Evolutionary conservation across 2,888 invertebrate species (phyloP).

Genomic region (Chrysolina americana): DNA sequence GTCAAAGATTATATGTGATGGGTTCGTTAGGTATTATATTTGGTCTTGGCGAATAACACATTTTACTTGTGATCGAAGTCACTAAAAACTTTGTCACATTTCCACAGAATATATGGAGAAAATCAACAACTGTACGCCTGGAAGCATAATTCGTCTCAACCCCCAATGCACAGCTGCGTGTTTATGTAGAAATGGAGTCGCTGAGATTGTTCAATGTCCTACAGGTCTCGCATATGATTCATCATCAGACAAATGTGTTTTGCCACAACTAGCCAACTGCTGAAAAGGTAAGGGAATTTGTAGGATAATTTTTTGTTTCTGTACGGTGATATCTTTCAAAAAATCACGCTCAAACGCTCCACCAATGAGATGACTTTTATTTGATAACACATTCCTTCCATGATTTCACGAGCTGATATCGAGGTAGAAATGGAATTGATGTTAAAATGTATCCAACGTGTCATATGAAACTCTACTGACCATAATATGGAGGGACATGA

Average conservation of each 20-base stretch:
- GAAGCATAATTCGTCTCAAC: constrained; percentile 64
- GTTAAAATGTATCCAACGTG: too few species aligned
- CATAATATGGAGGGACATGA: too few species aligned
- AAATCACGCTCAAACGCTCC: too few species aligned
- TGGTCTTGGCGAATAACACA: neutral
- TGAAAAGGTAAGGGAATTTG: constrained; percentile 43
- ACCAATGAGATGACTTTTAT: too few species aligned
- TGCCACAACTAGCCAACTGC: constrained; percentile 66
- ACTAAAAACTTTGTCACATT: neutral
- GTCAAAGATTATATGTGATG: too few species aligned
- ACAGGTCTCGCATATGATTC: constrained; percentile 66
- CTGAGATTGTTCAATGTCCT: constrained; percentile 68
- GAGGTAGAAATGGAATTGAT: too few species aligned
- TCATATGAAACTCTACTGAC: too few species aligned
- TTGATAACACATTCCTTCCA: too few species aligned
- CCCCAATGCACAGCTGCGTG: constrained; percentile 66
- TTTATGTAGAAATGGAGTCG: constrained; percentile 63
- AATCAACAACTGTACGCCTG: constrained; percentile 60
- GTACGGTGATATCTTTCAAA: too few species aligned
- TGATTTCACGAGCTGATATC: too few species aligned
- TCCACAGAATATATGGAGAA: constrained; percentile 60
- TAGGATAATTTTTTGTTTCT: neutral
- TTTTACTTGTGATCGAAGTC: neutral
- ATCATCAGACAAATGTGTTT: constrained; percentile 64
- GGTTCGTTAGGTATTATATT: neutral